These are phyloP conservation scores for Dinothrombium tinctorium DNA, from an alignment of 1,140 invertebrate species.

Conservation along the genomic window DNA sequence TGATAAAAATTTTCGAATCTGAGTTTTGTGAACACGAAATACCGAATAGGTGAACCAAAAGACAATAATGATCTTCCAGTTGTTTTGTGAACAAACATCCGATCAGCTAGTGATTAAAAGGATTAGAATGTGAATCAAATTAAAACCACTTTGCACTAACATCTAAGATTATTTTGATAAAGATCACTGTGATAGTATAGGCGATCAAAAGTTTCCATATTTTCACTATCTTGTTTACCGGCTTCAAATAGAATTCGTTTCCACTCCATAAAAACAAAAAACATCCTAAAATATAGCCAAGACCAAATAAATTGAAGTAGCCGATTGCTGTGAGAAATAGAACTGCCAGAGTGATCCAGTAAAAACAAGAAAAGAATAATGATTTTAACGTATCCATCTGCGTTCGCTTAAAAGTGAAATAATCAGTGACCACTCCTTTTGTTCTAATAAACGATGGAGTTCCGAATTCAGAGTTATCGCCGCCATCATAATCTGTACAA, in stretches of 20 bases:
- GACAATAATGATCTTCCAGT: conserved; percentile 45
- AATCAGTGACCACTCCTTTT: conserved; percentile 7
- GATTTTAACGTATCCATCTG: conserved; percentile 69
- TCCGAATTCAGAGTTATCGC: conserved; percentile 36
- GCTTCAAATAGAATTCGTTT: conserved; percentile 72
- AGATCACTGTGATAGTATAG: conserved; percentile 71
- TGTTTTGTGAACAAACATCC: conserved; percentile 55
- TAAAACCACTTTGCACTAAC: conserved; percentile 14
- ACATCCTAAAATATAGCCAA: conserved; percentile 84
- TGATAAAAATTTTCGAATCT: background rate
- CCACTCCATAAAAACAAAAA: conserved; percentile 95
- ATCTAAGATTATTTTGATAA: conserved; percentile 44
- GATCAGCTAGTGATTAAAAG: conserved; percentile 44
- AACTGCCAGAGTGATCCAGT: conserved; percentile 81
- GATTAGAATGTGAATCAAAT: conserved; percentile 7
- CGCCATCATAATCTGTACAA: conserved; percentile 40
- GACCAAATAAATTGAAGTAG: conserved; percentile 70
- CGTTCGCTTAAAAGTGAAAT: conserved; percentile 28
- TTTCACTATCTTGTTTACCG: conserved; percentile 43
- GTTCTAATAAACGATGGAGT: too few relatives aligned
- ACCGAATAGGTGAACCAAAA: conserved; percentile 68
- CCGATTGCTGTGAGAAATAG: conserved; percentile 83
- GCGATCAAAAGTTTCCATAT: conserved; percentile 64
- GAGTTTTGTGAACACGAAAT: too few relatives aligned
- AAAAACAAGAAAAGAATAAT: conserved; percentile 53